Evolutionary conservation across 1,140 invertebrate species (phyloP).

Genomic region (Drosophila paulistorum): DNA sequence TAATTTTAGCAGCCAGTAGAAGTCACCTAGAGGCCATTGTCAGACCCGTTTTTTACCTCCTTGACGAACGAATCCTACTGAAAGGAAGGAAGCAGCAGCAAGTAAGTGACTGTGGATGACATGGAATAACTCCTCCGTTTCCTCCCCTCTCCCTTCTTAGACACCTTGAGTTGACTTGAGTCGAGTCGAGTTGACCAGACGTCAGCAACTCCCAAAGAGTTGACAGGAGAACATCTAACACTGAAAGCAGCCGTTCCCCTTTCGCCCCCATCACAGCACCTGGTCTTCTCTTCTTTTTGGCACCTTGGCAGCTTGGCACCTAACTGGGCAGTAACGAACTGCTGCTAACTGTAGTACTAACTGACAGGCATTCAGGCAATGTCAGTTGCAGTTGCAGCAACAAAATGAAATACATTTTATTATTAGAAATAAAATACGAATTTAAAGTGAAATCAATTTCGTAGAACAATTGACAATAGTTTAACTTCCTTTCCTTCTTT

Average conservation of each 20-base stretch:
- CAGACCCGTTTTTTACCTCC: constrained; percentile 28
- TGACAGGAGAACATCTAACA: constrained; percentile 32
- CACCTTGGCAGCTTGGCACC: constrained; percentile 37
- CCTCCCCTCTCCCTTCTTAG: neutral
- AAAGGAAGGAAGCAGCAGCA: neutral
- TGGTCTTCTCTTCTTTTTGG: neutral
- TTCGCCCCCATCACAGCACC: neutral
- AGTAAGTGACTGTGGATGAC: constrained; percentile 18
- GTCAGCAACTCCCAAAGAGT: constrained; percentile 23
- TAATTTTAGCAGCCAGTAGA: constrained; percentile 3
- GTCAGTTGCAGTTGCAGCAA: constrained; percentile 49
- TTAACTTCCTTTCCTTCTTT: neutral
- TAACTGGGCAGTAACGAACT: constrained; percentile 44
- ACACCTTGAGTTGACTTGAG: neutral
- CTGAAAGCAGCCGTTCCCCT: neutral
- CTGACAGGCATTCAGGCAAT: constrained; percentile 66
- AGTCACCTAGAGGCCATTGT: constrained; percentile 49
- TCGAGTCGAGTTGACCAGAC: constrained; percentile 38
- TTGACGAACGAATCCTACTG: too few species aligned
- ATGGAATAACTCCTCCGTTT: constrained; percentile 30
- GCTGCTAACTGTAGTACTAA: constrained; percentile 50
- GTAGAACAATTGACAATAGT: constrained; percentile 9
- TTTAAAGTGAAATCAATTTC: constrained; percentile 59
- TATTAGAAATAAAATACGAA: constrained; percentile 13
- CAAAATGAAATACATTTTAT: constrained; percentile 34